Percentiles rank a stretch among this genome's conserved stretches.
phyloP scores from a whole-genome alignment of 2,797 vertebrate genomes.

The Ceyx erithaca region DNA sequence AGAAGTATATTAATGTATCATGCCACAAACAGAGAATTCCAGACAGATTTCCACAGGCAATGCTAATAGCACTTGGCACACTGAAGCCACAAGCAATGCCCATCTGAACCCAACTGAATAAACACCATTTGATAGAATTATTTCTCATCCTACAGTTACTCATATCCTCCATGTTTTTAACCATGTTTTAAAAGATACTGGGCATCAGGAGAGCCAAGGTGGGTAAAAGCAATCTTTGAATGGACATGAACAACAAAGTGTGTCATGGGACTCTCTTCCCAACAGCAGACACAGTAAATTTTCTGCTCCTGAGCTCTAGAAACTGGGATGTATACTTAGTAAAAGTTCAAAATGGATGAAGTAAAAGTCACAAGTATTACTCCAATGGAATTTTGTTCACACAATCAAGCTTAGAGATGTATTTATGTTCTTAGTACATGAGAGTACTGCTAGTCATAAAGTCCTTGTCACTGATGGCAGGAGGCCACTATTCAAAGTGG shows the following conservation, averaged over 20 bases:
- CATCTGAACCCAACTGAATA: constrained; percentile 56
- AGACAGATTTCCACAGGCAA: constrained; percentile 46
- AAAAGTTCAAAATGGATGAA: not conserved
- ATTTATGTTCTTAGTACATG: not conserved
- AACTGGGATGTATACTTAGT: not conserved
- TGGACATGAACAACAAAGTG: constrained; percentile 50
- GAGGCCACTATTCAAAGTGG: not conserved
- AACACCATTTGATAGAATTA: constrained; percentile 52
- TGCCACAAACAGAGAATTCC: constrained; percentile 8
- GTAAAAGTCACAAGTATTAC: not conserved
- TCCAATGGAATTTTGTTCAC: not conserved
- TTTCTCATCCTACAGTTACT: constrained; percentile 50
- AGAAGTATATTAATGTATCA: not conserved
- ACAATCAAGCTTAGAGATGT: not conserved
- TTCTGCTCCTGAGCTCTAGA: not conserved
- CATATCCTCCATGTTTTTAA: constrained; percentile 46
- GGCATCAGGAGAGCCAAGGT: constrained; percentile 15
- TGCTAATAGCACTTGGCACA: constrained; percentile 43
- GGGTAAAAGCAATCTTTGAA: constrained; percentile 27
- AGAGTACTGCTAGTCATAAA: not conserved
- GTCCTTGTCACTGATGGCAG: not conserved
- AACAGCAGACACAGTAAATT: not conserved
- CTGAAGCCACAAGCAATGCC: constrained; percentile 39
- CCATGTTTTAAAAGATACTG: constrained; percentile 33
- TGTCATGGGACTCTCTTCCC: constrained; percentile 7